phyloP scores from a whole-genome alignment of 1,140 invertebrate species.

The Meloidogyne exigua region DNA sequence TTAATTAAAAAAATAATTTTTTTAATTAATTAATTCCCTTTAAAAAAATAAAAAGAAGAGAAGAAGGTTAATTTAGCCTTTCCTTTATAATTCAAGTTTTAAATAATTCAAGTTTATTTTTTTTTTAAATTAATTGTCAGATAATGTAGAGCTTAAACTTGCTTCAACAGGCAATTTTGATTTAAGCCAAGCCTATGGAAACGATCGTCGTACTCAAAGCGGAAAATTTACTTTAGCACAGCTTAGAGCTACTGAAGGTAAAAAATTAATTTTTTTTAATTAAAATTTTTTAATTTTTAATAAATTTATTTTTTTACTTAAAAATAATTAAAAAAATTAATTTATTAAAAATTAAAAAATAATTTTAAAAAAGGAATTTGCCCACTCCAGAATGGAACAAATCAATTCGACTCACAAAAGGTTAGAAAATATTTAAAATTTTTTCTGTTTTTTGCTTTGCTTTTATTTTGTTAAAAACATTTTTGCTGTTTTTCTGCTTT shows the following conservation, averaged over 20 bases:
- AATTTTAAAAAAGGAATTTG: conserved; percentile 57
- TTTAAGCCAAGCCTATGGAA: conserved; percentile 30
- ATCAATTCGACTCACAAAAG: conserved; percentile 60
- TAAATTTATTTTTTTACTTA: no score
- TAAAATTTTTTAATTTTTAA: no score
- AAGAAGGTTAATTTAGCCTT: no score
- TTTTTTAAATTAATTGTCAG: neutral
- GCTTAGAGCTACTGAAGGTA: conserved; percentile 61
- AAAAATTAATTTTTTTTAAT: neutral
- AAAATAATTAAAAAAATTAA: no score
- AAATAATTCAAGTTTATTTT: no score
- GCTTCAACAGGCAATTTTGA: conserved; percentile 29
- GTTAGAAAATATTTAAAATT: conserved; percentile 32
- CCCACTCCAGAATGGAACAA: conserved; percentile 58
- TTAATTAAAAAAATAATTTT: neutral
- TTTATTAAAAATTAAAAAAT: no score
- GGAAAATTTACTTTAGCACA: conserved; percentile 61
- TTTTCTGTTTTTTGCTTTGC: conserved; percentile 14
- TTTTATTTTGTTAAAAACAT: conserved; percentile 8
- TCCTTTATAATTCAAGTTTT: no score
- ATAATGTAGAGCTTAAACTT: conserved; percentile 33
- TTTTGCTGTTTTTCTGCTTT: conserved; percentile 35
- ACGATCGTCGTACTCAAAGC: conserved; percentile 42
- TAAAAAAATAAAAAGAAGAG: no score
- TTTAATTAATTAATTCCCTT: no score